Percentiles rank a stretch among this genome's conserved stretches.
phyloP scores from a whole-genome alignment of 2,113 vertebrate species.

The Pedionomus torquatus region DNA sequence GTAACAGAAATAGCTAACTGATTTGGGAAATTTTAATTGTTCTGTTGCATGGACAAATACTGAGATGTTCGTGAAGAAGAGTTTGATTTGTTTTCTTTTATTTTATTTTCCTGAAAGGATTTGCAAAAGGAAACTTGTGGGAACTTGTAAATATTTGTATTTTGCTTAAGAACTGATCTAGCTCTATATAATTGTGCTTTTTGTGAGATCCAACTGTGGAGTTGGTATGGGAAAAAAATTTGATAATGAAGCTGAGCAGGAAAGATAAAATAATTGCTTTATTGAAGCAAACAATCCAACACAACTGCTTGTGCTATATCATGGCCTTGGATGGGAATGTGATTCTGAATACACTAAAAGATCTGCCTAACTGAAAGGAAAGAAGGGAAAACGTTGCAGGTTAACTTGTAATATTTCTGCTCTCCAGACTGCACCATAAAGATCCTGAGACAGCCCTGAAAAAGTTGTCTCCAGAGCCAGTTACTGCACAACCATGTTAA shows the following conservation, averaged over 20 bases:
- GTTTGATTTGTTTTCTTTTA: not conserved
- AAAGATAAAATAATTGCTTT: not conserved
- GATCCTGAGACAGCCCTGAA: not conserved
- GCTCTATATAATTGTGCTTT: rapidly evolving
- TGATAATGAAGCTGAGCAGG: not conserved
- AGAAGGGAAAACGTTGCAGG: not conserved
- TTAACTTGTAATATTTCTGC: not conserved
- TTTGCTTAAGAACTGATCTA: not conserved
- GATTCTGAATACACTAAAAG: not conserved
- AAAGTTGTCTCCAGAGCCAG: not conserved
- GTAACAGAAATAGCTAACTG: not conserved
- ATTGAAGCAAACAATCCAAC: not conserved
- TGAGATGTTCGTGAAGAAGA: not conserved
- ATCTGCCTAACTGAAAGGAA: not conserved
- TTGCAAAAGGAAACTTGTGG: not conserved
- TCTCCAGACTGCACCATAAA: not conserved
- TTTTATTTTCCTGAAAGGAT: not conserved
- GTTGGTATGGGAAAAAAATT: not conserved
- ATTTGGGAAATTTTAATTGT: not conserved
- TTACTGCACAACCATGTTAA: not conserved
- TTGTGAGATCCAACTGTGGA: not conserved
- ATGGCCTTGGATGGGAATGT: not conserved
- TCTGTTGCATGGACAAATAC: not conserved
- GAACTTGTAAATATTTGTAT: not conserved
- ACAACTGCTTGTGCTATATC: not conserved